Evolutionary conservation across 2,113 vertebrate genomes (phyloP), one percentile per base, ranked within the genome.

Genomic region (Hydrolagus affinis): DNA sequence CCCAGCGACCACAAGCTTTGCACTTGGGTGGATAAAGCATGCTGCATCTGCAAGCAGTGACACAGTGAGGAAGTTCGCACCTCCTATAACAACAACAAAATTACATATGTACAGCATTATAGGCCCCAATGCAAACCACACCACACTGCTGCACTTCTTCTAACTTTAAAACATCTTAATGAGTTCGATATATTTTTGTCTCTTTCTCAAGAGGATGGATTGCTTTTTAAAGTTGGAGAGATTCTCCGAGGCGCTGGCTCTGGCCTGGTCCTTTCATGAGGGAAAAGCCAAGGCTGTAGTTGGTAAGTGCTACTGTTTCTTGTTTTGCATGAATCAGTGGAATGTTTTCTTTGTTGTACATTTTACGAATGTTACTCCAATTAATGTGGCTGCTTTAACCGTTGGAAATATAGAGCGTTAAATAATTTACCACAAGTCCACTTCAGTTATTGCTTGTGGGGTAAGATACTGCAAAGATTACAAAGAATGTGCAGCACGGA

Each of bases 201-300:
- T 83, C 15, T 83, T 0, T 90, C 91, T 86, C 74, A 89, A 99
- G 98, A 95, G 98, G 85, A 90, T 98, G 59, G 98, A 99, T 89
- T 95, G 94, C 77, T 91, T 99, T 57, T 88, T 99, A 90, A 98
- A 97, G 86, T 96, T 97, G 90, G 97, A 98, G 86, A 93, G 94
- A 87, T 95, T 97, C 86, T 93, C 94, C 0, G 97, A 99, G 92
- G 97, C 96, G n/a, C 92, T 99, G 78, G 92, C 95, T 87, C 91
- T 99, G 77, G 96, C 97, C 15, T 99, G 98, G 98, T 98, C 97
- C 30, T 98, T 99, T 88, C 95, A 97, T 70, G 96, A 99, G 89
- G 97, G 97, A 86, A 98, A 95, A 85, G 97, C 96, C 60, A 99
- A 97, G 88, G 98, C 98, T 86, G 95, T 99, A 60, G 93, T 99